Evolutionary conservation across 1,140 invertebrate species (phyloP).

Genomic region (Diachasma alloeum): DNA sequence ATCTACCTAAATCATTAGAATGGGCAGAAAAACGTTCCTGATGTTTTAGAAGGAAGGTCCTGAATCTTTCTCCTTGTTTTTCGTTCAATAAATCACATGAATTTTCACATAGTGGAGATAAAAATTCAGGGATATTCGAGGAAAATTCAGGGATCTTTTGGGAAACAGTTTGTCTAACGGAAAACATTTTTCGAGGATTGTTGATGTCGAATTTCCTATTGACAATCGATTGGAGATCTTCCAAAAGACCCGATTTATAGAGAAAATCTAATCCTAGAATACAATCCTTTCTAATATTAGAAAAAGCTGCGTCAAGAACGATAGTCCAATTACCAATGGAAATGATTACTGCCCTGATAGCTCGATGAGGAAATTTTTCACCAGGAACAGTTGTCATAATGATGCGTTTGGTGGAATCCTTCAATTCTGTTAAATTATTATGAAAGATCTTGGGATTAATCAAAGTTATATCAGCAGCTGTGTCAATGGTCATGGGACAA

Average conservation of each 20-base stretch:
- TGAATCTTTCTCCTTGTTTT: neutral
- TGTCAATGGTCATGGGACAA: too few relatives aligned
- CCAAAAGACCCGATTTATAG: neutral
- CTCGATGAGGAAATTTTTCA: neutral
- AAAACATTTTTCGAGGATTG: neutral
- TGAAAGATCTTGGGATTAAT: neutral
- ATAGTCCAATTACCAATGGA: neutral
- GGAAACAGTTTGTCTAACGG: neutral
- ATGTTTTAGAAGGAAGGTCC: neutral
- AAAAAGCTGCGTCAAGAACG: neutral
- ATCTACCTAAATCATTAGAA: too few relatives aligned
- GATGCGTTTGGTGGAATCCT: neutral
- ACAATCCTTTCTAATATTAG: neutral
- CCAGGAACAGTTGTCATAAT: neutral
- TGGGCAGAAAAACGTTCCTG: neutral
- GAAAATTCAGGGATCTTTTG: neutral
- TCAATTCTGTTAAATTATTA: neutral
- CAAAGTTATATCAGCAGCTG: too few relatives aligned
- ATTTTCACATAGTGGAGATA: neutral
- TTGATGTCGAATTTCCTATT: too few relatives aligned
- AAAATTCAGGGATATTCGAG: too few relatives aligned
- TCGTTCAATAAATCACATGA: neutral
- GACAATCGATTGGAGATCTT: neutral
- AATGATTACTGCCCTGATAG: neutral
- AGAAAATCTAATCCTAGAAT: constrained; percentile 11